Base-by-base conservation (phyloP, 2,113 vertebrate genomes). In the Panthera leo region DNA sequence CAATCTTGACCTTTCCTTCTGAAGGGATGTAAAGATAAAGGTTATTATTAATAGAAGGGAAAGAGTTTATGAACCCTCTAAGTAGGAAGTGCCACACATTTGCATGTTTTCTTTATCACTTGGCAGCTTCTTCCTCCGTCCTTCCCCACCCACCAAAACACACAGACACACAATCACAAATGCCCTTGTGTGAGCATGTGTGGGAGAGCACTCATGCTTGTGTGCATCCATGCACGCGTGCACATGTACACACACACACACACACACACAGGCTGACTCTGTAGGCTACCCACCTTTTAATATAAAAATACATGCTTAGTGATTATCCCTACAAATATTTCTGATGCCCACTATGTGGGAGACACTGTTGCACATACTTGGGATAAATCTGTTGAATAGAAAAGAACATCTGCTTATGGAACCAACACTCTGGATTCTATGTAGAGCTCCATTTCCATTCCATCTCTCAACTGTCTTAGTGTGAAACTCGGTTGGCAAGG, bases 1-100 rank as follows among this genome's bases (percentile, higher is more conserved):
- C 96, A 93, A 93, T 91, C 90, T 85, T 98, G 96, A 98, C 94
- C 96, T 98, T 98, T 98, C 78, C n/a, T 98, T 98, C 80, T 31
- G 51, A 45, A 96, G 29, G 3, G 63, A 71, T 67, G 67, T 95
- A 98, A 97, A 98, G 83, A 97, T 87, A 98, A 98, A 97, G 48
- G 88, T 96, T 95, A 98, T 97, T 95, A 90, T 67, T 98, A 86
- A 95, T 29, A 95, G 51, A 96, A 63, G 89, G 70, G 29, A 93
- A 70, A 85, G 61, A 96, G 12, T 75, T 86, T 94, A 63, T 0
- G 0, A 75, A 51, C 5, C 48, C 15, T 51, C 34, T 11, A 61
- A 51, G 27, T 21, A 85, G 34, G 34, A 91, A n/a, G 48, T 1
- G 15, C 53, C 27, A 94, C 5, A 14, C 16, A 63, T 85, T 36